Conservation (phyloP, 2,113 vertebrate genomes). For the Barbus barbus region DNA sequence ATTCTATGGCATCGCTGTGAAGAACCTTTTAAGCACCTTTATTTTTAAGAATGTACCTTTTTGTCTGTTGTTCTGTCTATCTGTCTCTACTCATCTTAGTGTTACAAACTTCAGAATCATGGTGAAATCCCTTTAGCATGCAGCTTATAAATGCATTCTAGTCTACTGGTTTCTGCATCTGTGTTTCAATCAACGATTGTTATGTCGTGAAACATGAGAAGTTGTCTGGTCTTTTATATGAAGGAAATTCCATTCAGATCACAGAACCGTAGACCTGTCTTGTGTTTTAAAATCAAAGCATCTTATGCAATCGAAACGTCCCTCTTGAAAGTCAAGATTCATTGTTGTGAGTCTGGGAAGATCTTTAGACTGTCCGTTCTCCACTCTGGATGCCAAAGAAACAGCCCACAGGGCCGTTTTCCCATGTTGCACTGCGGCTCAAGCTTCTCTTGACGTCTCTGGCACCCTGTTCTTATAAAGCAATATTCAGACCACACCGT, state of each 20-base stretch:
- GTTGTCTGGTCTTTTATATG: conserved; percentile 3
- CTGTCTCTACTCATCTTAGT: neutral
- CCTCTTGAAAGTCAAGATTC: neutral
- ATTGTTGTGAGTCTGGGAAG: conserved; percentile 9
- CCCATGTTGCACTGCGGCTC: conserved; percentile 41
- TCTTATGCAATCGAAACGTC: conserved; percentile 12
- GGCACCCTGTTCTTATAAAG: conserved; percentile 49
- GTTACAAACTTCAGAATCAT: neutral
- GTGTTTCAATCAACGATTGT: neutral
- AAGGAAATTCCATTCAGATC: conserved; percentile 22
- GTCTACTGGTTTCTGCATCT: neutral
- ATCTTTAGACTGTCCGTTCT: conserved; percentile 4
- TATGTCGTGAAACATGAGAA: neutral
- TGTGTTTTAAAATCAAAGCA: conserved; percentile 25
- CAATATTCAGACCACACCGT: conserved; percentile 46
- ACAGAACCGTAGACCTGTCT: neutral
- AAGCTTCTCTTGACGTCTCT: conserved; percentile 1
- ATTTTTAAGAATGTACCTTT: no score
- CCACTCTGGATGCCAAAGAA: conserved; percentile 10
- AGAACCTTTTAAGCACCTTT: no score
- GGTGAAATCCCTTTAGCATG: no score
- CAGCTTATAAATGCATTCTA: neutral
- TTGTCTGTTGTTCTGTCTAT: no score
- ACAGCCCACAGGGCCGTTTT: conserved; percentile 22
- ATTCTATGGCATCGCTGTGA: no score